Base-by-base conservation (phyloP, 2,113 vertebrate genomes). In the Notarius quadriscutis region DNA sequence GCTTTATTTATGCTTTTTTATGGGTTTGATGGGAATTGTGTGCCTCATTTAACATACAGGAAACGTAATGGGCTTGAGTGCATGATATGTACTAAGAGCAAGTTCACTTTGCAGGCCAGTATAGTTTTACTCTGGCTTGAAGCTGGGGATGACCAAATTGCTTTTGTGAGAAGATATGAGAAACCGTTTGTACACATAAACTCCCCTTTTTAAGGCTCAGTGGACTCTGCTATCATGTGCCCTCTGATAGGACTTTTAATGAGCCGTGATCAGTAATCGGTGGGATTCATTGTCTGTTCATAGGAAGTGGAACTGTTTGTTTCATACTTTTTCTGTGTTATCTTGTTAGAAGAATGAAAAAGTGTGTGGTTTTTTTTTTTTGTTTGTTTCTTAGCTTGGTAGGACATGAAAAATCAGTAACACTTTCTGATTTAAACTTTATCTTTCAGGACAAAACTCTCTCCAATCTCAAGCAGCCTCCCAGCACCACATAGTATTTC, bases 401-500 rank as follows among this genome's bases (percentile, higher is more conserved):
- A 20, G 71, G 82, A 58, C 71, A 69, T 51, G 60, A 82, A 30
- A 75, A 50, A 57, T 20, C 25, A 55, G 14, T 34, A 48, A 63
- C 25, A 8, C 30, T 62, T 80, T 87, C 48, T 87, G 58, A 51
- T 72, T 78, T 84, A 84, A 65, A 72, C 87, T 93, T 92, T 95
- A 91, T 93, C 91, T 94, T 93, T 90, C 88, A 96, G 95, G 95
- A 96, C 95, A 93, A 94, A 93, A 93, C 93, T 94, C 93, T 94
- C 91, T 92, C 93, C 92, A 89, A 89, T 93, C 92, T 94, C 91
- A 93, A 94, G 94, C 95, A 90, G 94, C 94, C 96, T 75, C 92
- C 93, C 91, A 95, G 89, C 92, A 91, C 94, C 93, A 95, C 94
- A 90, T 96, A 95, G 94, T 94, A 95, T 96, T 97, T 96, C 91